phyloP scores from a whole-genome alignment of 1,140 invertebrate species.

The Polypedilum vanderplanki region DNA sequence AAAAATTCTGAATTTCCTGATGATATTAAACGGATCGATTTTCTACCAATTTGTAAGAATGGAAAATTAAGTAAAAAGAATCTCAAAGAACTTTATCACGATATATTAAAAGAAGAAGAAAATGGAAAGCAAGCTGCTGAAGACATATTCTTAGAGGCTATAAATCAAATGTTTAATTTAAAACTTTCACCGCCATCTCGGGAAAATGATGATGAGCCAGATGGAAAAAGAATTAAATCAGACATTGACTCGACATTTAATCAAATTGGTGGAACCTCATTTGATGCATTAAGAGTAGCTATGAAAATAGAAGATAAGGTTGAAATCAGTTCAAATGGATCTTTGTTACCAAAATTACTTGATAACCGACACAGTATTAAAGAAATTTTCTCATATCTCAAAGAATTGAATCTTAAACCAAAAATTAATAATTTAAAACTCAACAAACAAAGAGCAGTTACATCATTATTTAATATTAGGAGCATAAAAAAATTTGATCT shows the following conservation, averaged over 20 bases:
- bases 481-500: constrained; percentile 45
- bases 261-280: constrained; percentile 39
- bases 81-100: constrained; percentile 33
- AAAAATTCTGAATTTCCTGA: constrained; percentile 44
- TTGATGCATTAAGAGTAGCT: constrained; percentile 38
- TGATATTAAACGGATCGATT: constrained; percentile 38
- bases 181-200: not conserved
- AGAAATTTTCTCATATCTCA: constrained; percentile 25
- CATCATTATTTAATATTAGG: not conserved
- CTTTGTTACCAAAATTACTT: constrained; percentile 36
- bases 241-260: constrained; percentile 34
- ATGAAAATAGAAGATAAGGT: constrained; percentile 37
- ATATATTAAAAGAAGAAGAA: not conserved
- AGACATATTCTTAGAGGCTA: not conserved
- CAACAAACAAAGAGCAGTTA: not conserved
- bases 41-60: constrained; percentile 47
- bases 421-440: not conserved
- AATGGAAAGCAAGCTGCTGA: not conserved
- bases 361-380: constrained; percentile 32
- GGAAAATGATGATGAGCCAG: not conserved
- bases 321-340: constrained; percentile 33
- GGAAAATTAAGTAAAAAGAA: constrained; percentile 43
- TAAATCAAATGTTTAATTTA: constrained; percentile 23
- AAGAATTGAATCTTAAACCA: not conserved
- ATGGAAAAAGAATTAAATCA: constrained; percentile 32